Base-by-base conservation (phyloP, 2,888 invertebrate genomes). In the Orthosia gothica region DNA sequence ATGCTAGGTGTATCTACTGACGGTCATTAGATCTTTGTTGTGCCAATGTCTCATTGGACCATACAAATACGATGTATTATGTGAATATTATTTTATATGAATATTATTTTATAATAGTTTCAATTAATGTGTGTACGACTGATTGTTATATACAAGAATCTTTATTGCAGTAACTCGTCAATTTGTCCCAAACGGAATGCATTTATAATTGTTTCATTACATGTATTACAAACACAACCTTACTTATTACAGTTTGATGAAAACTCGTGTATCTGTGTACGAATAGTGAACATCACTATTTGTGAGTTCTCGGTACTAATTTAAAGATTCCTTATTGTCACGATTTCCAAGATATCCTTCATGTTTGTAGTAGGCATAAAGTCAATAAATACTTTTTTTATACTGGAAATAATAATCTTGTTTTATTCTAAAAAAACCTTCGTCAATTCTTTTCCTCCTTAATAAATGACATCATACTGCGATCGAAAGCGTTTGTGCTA, bases 351-450 rank as follows among this genome's bases (percentile, higher is more conserved):
- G 12, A n/a, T 49, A 52, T 32, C 61, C 47, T 55, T 49, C 1
- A 52, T n/a, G 16, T 76, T 13, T 55, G 18, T 58, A 16, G 13
- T 59, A 58, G 40, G 40, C 15, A 5, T 59, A 26, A 59, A 76
- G 40, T 70, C 23, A 78, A 58, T 62, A 63, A 79, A 63, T 20
- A 23, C 1, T 9, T 40, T 11, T n/a, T 52, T 32, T n/a, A 61
- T 54, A 61, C 20, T 75, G 47, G 0, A 65, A 50, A 20, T 13
- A 23, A 23, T 23, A n/a, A 47, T 23, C 3, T 77, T 50, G 64
- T 77, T 79, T 77, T 23, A 58, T 49, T 55, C 1, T 4, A 23
- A 52, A 4, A 4, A 9, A 18, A 0, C 50, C 11, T 54, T 20
- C 20, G 5, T 54, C 5, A 3, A 20, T 20, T 13, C 20, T 4